Base-by-base conservation (phyloP, 1,140 invertebrate genomes). In the Leucophenga varia region DNA sequence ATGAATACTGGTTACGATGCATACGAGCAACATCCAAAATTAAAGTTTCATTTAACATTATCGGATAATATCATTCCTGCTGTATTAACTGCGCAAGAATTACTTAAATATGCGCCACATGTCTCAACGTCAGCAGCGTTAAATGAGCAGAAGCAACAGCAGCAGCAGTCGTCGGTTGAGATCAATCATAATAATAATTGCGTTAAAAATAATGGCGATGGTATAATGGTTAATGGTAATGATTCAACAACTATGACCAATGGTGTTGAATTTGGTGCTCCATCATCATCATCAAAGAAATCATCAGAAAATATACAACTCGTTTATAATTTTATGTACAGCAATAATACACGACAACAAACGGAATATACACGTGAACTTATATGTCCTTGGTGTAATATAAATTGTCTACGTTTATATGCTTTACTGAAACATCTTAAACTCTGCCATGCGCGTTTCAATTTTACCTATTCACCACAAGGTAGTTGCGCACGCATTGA, bases 301-400 rank as follows among this genome's bases (percentile, higher is more conserved):
- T n/a, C 42, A 9, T 52, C 53, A 3, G 43, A 81, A 77, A 61
- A 78, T 74, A 59, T 77, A 52, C 87, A 90, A 77, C 90, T 97
- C 45, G 89, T 94, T 48, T 98, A 97, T 79, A 93, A 96, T 77
- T 97, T 98, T 79, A 82, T 95, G 48, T 96, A 95, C 69, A 95
- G 95, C 74, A 95, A 95, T 73, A 95, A 94, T 72, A 92, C 89
- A 25, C 80, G 93, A 20, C 94, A 97, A 73, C 93, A 95, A 77
- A 98, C 93, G 1, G 93, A 96, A 77, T 90, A 93, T 16, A 86
- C 90, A 30, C 89, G 93, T 61, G 93, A 96, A 77, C 79, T 95
- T 10, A 86, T 89, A 57, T 98, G 95, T 75, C 93, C 94, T 2
- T 97, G 94, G 94, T 97, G 95, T 72, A 90, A 87, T 1, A 77